A percentile compares a stretch with the other conserved stretches of the same genome.
These are phyloP conservation scores for Cephus runcator DNA, from an alignment of 2,888 invertebrate genomes.

Conservation along the genomic window DNA sequence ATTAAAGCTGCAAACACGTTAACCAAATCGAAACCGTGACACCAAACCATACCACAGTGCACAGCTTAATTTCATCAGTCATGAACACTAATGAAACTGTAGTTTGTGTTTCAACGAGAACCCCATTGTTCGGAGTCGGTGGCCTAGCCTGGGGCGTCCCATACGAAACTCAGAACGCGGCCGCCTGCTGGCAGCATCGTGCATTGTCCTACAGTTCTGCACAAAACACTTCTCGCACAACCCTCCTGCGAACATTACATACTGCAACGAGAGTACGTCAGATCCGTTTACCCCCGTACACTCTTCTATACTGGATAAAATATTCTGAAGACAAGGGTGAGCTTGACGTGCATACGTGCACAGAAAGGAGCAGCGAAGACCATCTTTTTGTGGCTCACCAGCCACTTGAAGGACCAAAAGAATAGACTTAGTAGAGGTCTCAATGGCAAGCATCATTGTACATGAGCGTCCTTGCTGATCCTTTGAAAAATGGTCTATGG, in stretches of 20 bases:
- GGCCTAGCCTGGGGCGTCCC: neutral
- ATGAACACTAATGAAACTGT: conserved; percentile 50
- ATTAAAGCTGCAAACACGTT: neutral
- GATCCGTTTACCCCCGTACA: neutral
- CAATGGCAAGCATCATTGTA: neutral
- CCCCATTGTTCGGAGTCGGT: neutral
- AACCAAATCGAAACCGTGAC: neutral
- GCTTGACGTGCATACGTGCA: neutral
- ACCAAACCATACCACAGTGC: neutral
- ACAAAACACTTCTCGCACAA: neutral
- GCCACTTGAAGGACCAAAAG: neutral
- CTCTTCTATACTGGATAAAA: neutral
- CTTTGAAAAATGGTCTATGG: neutral
- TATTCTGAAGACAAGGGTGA: neutral
- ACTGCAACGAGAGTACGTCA: neutral
- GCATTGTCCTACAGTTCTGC: neutral
- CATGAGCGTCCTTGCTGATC: neutral
- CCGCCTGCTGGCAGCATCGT: neutral
- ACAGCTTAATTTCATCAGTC: conserved; percentile 45
- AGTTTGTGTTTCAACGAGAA: conserved; percentile 45
- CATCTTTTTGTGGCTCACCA: neutral
- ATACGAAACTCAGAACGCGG: neutral
- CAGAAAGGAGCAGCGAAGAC: neutral
- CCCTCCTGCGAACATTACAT: neutral
- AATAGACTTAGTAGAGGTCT: neutral